These are phyloP conservation scores for Molorchus minor DNA, from an alignment of 2,888 invertebrate genomes.

Conservation along the genomic window DNA sequence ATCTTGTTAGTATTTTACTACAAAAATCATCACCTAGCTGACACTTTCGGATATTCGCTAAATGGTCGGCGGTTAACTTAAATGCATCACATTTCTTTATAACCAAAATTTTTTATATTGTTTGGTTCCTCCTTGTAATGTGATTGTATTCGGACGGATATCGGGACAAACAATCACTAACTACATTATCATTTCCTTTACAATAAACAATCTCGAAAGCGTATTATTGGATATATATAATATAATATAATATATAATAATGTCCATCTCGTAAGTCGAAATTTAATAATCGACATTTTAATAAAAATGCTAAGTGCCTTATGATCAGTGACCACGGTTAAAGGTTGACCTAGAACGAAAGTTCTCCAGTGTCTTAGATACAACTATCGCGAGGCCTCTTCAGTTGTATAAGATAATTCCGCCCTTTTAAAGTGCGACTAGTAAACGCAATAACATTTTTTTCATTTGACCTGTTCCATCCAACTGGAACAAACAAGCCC, in stretches of 20 bases:
- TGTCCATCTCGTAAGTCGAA: conserved; percentile 16
- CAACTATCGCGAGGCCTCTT: conserved; percentile 1
- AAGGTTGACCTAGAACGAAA: background rate
- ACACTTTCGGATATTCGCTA: background rate
- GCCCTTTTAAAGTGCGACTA: conserved; percentile 10
- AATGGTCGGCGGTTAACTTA: no score
- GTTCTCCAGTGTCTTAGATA: background rate
- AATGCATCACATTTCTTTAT: background rate
- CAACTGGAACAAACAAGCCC: background rate
- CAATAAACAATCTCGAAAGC: conserved; percentile 15
- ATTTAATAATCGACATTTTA: conserved; percentile 13
- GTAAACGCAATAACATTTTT: conserved; percentile 9
- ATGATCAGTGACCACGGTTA: conserved; percentile 20
- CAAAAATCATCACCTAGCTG: background rate
- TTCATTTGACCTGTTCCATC: background rate
- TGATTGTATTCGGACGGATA: background rate
- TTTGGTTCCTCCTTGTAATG: background rate
- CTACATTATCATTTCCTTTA: conserved; percentile 13
- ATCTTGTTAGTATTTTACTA: background rate
- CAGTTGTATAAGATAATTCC: conserved; percentile 3
- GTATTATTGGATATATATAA: conserved; percentile 12
- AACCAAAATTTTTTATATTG: background rate
- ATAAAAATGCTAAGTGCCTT: conserved; percentile 19
- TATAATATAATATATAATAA: no score
- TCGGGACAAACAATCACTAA: conserved; percentile 16